These are phyloP conservation scores for Andrena praecox DNA, from an alignment of 2,888 invertebrate genomes.

Conservation along the genomic window DNA sequence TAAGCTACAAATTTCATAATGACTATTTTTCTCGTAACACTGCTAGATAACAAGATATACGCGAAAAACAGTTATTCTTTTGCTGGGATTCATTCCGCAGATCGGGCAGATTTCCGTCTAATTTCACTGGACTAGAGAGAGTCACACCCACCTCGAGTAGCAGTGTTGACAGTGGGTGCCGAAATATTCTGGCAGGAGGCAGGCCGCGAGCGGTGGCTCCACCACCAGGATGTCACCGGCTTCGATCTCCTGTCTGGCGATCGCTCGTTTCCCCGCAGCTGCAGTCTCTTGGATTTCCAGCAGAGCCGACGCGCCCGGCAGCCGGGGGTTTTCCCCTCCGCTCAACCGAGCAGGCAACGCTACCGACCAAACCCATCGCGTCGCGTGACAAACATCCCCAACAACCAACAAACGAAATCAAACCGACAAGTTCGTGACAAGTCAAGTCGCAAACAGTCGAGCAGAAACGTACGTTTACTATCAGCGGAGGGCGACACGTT, in stretches of 20 bases:
- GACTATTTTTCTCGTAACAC: too few species aligned
- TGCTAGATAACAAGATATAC: too few species aligned
- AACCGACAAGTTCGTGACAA: too few species aligned
- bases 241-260: conserved; percentile 87
- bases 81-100: too few species aligned
- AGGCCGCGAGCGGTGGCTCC: conserved; percentile 91
- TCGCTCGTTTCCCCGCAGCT: conserved; percentile 89
- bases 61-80: too few species aligned
- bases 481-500: neutral
- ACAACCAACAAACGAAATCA: too few species aligned
- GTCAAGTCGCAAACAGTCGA: too few species aligned
- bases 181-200: conserved; percentile 90
- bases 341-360: conserved; percentile 80
- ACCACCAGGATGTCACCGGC: conserved; percentile 91
- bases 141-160: conserved; percentile 88
- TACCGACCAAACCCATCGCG: conserved; percentile 21
- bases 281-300: conserved; percentile 87
- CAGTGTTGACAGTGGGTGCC: conserved; percentile 94
- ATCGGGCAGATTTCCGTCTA: too few species aligned
- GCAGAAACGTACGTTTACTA: conserved; percentile 16
- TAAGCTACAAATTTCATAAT: too few species aligned
- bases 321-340: conserved; percentile 86
- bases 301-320: conserved; percentile 87
- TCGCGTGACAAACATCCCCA: too few species aligned
- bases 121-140: too few species aligned